A percentile compares a stretch with the other conserved stretches of the same genome.
These are phyloP conservation scores for Drosophila pseudotalamancana DNA, from an alignment of 2,888 invertebrate genomes.

Conservation along the genomic window DNA sequence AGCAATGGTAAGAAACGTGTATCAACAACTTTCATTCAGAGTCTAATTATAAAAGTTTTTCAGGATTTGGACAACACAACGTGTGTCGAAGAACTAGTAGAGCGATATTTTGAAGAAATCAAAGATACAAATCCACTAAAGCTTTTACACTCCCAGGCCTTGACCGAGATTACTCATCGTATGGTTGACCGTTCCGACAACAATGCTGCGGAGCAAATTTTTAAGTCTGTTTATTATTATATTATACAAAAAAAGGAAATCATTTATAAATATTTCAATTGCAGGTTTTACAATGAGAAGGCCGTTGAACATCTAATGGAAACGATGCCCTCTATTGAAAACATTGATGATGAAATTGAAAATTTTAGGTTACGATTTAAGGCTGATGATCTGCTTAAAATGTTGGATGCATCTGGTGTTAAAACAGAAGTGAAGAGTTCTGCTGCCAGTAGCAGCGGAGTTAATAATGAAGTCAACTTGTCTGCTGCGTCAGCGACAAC, in stretches of 20 bases:
- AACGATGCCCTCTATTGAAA: constrained; percentile 84
- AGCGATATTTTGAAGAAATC: constrained; percentile 86
- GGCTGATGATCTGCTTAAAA: constrained; percentile 73
- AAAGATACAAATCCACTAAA: constrained; percentile 86
- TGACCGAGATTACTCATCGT: constrained; percentile 90
- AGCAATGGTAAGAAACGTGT: constrained; percentile 60
- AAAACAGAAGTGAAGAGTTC: constrained; percentile 24
- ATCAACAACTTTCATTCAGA: neutral
- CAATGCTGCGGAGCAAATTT: constrained; percentile 85
- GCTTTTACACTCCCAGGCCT: constrained; percentile 89
- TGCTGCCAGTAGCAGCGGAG: neutral
- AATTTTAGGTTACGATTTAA: constrained; percentile 83
- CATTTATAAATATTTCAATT: neutral
- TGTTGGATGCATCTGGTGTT: constrained; percentile 60
- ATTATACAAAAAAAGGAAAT: too few species aligned
- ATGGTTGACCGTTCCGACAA: constrained; percentile 87
- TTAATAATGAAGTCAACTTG: constrained; percentile 7
- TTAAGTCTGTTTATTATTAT: constrained; percentile 85
- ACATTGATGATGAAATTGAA: constrained; percentile 85
- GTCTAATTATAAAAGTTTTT: neutral
- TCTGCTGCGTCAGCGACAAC: neutral
- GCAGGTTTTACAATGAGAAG: constrained; percentile 85
- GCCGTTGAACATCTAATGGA: constrained; percentile 85
- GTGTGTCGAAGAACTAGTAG: constrained; percentile 87
- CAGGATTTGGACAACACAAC: constrained; percentile 77